A percentile compares a stretch with the other conserved stretches of the same genome.
Evolutionary conservation across 2,113 vertebrate species (phyloP).

Genomic region (Saiga tatarica): DNA sequence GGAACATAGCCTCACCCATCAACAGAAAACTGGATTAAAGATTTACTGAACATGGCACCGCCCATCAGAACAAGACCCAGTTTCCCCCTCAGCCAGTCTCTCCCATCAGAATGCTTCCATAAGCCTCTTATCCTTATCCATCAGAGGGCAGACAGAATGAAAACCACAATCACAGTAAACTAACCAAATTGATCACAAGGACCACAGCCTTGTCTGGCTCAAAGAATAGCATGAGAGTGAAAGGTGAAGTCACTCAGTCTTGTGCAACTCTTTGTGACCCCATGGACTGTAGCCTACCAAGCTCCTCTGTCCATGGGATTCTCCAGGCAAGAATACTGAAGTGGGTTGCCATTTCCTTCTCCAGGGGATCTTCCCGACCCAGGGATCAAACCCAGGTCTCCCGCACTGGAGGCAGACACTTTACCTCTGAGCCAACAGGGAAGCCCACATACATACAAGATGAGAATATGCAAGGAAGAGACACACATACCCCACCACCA

Average conservation of each 20-base stretch:
- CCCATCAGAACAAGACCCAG: background rate
- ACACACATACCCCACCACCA: rapidly evolving
- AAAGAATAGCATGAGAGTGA: background rate
- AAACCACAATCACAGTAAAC: background rate
- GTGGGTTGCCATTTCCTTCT: too few relatives aligned
- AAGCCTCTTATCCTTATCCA: background rate
- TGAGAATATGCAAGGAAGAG: background rate
- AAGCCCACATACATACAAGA: background rate
- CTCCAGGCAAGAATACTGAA: background rate
- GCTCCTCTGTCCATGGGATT: too few relatives aligned
- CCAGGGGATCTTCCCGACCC: too few relatives aligned
- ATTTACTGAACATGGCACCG: background rate
- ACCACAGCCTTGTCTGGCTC: background rate
- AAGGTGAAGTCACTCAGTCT: too few relatives aligned
- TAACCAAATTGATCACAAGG: background rate
- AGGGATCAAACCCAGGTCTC: too few relatives aligned
- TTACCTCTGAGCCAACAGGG: too few relatives aligned
- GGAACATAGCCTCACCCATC: background rate
- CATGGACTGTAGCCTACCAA: too few relatives aligned
- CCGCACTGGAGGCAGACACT: too few relatives aligned
- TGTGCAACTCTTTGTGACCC: too few relatives aligned
- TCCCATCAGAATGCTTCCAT: background rate
- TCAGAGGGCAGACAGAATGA: background rate
- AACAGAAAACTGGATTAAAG: background rate
- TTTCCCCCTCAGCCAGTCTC: background rate